Base-by-base conservation (phyloP, 2,113 vertebrate species). In the Platycercus adscitus region DNA sequence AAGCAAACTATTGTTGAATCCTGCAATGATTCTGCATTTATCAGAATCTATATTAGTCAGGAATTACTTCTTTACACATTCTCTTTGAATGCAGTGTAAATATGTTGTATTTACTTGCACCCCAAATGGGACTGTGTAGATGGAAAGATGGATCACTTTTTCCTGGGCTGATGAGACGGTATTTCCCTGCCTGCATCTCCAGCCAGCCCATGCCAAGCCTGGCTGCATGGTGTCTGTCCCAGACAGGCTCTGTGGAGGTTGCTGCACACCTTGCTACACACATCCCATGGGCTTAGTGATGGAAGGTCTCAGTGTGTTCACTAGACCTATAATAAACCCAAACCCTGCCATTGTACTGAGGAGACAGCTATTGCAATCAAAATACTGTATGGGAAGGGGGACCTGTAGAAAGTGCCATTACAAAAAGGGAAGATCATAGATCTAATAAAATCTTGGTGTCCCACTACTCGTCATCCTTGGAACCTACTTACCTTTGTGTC, bases 361-460 rank as follows among this genome's bases (percentile, higher is more conserved):
- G 21, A 79, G 72, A 37, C 47, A 80, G 52, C 55, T 68, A 28
- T 6, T 31, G 47, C 73, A 71, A 86, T 81, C 50, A 60, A 88
- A 58, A 49, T 2, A 5, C 60, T 46, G 49, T 26, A 17, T 24
- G 25, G 86, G 50, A 91, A 73, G 71, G 31, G 26, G 7, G 17
- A 64, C 81, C 25, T 41, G 29, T 33, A 46, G 25, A 11, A 70
- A 71, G 43, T 31, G 69, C 26, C 72, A n/a, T 31, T 71, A 50
- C 43, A 63, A 60, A 76, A 88, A 47, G 28, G 24, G 69, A 89
- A 87, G 89, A 92, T 64, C 55, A 50, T 21, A 69, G 52, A 65
- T 92, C 91, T 76, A 94, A 91, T 81, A 94, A 88, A 69, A 86
- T 72, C 86, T 87, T 58, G 39, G 89, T 93, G 89, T 77, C 63